These are phyloP conservation scores for Scomber colias DNA, from an alignment of 2,113 vertebrate species.

Conservation along the genomic window DNA sequence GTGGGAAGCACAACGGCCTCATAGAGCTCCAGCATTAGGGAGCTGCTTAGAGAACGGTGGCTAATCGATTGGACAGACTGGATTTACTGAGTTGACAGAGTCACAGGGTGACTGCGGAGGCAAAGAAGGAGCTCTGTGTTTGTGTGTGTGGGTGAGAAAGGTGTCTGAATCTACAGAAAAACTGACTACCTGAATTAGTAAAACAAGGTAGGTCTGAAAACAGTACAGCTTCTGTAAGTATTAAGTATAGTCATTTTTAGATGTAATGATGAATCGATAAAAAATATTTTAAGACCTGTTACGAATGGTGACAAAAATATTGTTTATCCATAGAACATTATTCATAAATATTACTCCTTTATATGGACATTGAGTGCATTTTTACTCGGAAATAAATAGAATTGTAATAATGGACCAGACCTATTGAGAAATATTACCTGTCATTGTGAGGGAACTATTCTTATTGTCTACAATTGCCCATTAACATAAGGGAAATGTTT, in stretches of 20 bases:
- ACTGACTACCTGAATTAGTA: conserved; percentile 4
- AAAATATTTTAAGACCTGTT: too few relatives aligned
- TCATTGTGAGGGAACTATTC: not conserved
- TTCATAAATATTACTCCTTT: too few relatives aligned
- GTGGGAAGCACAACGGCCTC: conserved; percentile 63
- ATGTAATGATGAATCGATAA: not conserved
- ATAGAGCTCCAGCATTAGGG: conserved; percentile 54
- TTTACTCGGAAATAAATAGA: too few relatives aligned
- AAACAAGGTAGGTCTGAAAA: not conserved
- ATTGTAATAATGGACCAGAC: not conserved
- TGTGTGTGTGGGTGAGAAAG: not conserved
- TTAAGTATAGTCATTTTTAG: not conserved
- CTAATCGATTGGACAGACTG: conserved; percentile 76
- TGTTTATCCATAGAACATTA: not conserved
- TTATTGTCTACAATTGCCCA: conserved; percentile 1
- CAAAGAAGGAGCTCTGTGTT: conserved; percentile 22
- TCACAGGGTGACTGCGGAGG: conserved; percentile 35
- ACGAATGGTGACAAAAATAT: not conserved
- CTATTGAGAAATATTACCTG: not conserved
- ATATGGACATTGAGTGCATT: too few relatives aligned
- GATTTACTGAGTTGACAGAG: conserved; percentile 67
- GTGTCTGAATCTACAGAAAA: conserved; percentile 25
- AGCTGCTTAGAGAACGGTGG: conserved; percentile 49
- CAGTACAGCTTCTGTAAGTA: not conserved
- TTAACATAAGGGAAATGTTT: conserved; percentile 12